Conservation (phyloP, 1,140 invertebrate genomes). For the Semibalanus balanoides region DNA sequence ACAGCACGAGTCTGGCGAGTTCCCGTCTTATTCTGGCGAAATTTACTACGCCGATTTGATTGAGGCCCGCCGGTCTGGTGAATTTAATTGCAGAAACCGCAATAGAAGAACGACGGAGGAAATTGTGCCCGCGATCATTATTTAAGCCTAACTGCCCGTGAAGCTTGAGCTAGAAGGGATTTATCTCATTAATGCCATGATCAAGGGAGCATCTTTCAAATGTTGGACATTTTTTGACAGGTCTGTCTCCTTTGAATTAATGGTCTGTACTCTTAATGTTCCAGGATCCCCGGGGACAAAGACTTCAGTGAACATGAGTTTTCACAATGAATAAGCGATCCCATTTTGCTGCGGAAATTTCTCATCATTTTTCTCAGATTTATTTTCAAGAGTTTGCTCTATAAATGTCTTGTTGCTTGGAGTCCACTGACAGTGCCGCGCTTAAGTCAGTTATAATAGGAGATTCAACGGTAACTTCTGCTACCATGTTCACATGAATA, state of each 20-base stretch:
- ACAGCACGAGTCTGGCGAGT: neutral
- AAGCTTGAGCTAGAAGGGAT: neutral
- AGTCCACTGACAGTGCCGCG: too few species aligned
- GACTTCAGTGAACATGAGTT: neutral
- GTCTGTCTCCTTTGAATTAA: neutral
- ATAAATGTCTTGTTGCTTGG: too few species aligned
- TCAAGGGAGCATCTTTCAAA: slow-evolving; percentile 2
- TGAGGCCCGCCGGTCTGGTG: neutral
- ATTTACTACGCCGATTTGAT: neutral
- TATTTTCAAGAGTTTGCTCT: too few species aligned
- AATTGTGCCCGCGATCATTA: neutral
- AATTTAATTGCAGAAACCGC: slow-evolving; percentile 1
- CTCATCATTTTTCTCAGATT: too few species aligned
- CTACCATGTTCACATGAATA: too few species aligned
- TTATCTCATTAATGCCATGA: slow-evolving; percentile 2
- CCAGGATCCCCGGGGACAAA: neutral
- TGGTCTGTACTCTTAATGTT: neutral
- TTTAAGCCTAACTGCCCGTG: neutral
- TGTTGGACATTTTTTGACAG: slow-evolving; percentile 2
- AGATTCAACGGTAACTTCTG: too few species aligned
- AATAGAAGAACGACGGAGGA: neutral
- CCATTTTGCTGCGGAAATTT: too few species aligned
- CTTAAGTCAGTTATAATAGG: too few species aligned
- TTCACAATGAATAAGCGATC: too few species aligned
- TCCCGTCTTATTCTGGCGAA: neutral